Conservation (phyloP, 2,113 vertebrate genomes). For the Stictonetta naevosa region DNA sequence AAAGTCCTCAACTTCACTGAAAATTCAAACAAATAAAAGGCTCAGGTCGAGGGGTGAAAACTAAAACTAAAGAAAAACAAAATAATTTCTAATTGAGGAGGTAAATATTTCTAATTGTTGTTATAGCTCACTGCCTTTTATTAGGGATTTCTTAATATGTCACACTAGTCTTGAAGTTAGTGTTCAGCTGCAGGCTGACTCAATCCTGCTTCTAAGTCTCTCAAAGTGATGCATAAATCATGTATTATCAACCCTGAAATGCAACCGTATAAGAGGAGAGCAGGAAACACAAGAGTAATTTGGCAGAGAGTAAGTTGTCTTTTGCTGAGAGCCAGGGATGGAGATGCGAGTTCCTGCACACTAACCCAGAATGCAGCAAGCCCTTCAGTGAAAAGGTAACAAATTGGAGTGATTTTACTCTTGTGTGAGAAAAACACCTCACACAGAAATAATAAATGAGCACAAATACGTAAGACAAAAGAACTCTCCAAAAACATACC, state of each 20-base stretch:
- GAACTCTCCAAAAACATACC: background rate
- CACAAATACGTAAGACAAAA: background rate
- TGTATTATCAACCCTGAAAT: background rate
- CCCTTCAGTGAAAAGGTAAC: background rate
- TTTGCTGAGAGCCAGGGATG: background rate
- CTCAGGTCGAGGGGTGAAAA: background rate
- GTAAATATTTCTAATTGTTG: background rate
- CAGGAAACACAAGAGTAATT: background rate
- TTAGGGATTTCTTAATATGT: background rate
- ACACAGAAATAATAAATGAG: background rate
- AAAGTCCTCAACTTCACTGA: background rate
- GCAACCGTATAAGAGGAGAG: background rate
- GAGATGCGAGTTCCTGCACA: accelerated
- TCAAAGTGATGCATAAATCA: background rate
- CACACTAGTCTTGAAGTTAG: background rate
- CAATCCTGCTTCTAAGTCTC: background rate
- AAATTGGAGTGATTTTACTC: background rate
- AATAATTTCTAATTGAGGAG: background rate
- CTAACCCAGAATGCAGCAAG: background rate
- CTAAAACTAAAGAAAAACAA: background rate
- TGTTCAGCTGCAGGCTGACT: background rate
- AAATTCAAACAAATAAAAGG: background rate
- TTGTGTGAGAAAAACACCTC: background rate
- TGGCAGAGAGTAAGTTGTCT: background rate
- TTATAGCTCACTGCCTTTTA: background rate